Evolutionary conservation across 1,140 invertebrate genomes (phyloP), one percentile per base, ranked within the genome.

Genomic region (Drosophila busckii): DNA sequence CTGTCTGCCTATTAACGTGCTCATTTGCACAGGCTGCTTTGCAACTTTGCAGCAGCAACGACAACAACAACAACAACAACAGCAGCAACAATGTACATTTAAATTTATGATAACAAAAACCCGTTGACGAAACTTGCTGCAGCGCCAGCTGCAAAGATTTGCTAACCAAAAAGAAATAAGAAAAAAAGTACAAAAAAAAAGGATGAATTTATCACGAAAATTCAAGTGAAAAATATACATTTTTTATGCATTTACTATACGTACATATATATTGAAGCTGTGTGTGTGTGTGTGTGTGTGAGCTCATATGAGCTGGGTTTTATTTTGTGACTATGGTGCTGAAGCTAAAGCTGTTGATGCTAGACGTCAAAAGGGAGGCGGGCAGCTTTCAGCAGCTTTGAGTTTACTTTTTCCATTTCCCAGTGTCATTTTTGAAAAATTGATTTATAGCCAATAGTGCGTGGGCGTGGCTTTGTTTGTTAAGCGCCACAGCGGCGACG

Each of bases 341-440:
- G 1, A 16, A 16, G 23, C n/a, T n/a, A 6, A 26, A n/a, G 4
- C 31, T 1, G 38, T 2, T 1, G 8, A 1, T 6, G 32, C 22
- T n/a, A 23, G 8, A 34, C 29, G n/a, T 20, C 29, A 44, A 44
- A 31, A 54, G 50, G 6, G 31, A 26, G 44, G 16, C 55, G 41
- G 29, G 54, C 54, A 61, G 67, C 67, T 65, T 71, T 71, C 68
- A 70, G 42, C 50, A 54, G 73, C 75, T 80, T 80, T 73, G 73
- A 80, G 73, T 69, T 80, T 80, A 80, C 73, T 80, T 80, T 80
- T 80, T 80, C 73, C 73, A 80, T 80, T 80, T 80, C 73, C 73
- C 73, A 80, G 73, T 80, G 73, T 80, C 73, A 80, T 73, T 80
- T 80, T 82, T 82, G 68, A 82, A 80, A 80, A 80, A 80, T 80